Percentiles rank a stretch among this genome's conserved stretches.
Evolutionary conservation across 2,888 invertebrate genomes (phyloP).

Genomic region (Trisateles emortualis): DNA sequence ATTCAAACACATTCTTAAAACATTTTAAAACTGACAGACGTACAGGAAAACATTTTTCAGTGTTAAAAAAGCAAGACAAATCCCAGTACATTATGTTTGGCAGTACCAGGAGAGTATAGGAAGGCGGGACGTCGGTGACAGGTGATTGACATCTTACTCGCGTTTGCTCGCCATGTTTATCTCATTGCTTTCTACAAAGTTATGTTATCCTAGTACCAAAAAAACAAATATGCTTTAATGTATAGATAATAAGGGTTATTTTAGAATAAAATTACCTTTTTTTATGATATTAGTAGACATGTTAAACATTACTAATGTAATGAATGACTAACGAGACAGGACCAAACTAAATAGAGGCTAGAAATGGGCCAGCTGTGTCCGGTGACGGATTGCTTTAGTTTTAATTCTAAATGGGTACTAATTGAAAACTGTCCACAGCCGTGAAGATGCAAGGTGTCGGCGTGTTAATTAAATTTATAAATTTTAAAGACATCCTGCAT

Average conservation of each 20-base stretch:
- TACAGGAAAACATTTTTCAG: constrained; percentile 54
- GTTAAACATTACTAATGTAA: constrained; percentile 81
- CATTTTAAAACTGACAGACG: constrained; percentile 48
- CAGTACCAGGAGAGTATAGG: constrained; percentile 79
- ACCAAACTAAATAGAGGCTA: constrained; percentile 83
- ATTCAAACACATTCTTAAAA: constrained; percentile 55
- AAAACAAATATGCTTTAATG: constrained; percentile 24
- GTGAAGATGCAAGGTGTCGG: constrained; percentile 58
- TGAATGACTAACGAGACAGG: constrained; percentile 85
- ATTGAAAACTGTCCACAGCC: constrained; percentile 77
- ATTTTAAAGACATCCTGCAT: not conserved
- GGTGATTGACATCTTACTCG: constrained; percentile 86
- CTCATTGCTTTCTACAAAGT: constrained; percentile 68
- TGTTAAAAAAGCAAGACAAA: constrained; percentile 57
- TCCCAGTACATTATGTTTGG: constrained; percentile 71
- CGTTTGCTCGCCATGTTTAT: constrained; percentile 80
- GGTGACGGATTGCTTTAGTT: constrained; percentile 78
- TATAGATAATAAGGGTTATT: constrained; percentile 34
- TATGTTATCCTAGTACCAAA: constrained; percentile 27
- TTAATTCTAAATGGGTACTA: constrained; percentile 84
- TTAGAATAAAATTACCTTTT: constrained; percentile 25
- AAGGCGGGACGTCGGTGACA: constrained; percentile 81
- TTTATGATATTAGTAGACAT: constrained; percentile 38
- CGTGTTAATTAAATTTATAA: constrained; percentile 7
- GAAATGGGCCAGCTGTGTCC: constrained; percentile 84